These are phyloP conservation scores for Aelia acuminata DNA, from an alignment of 2,888 invertebrate genomes.

Conservation along the genomic window DNA sequence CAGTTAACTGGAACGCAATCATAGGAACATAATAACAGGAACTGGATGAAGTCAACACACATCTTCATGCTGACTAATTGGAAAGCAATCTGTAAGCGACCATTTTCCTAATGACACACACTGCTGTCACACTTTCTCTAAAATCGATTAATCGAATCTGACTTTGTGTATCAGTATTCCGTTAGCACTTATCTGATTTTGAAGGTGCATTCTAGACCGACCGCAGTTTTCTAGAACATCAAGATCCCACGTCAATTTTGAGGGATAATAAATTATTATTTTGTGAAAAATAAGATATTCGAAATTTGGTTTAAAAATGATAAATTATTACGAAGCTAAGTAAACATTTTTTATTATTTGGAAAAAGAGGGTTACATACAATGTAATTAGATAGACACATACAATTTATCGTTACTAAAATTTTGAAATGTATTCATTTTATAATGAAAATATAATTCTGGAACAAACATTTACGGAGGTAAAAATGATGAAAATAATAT, in stretches of 20 bases:
- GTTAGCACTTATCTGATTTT: neutral
- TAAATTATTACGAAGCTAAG: neutral
- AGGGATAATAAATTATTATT: neutral
- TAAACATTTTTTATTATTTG: too few relatives aligned
- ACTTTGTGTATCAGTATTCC: neutral
- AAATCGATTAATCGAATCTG: conserved; percentile 17
- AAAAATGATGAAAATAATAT: too few relatives aligned
- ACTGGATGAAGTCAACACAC: neutral
- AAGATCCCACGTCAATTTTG: neutral
- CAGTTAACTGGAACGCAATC: too few relatives aligned
- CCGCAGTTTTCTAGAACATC: neutral
- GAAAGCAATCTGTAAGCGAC: neutral
- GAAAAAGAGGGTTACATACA: too few relatives aligned
- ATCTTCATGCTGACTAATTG: neutral
- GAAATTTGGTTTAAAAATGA: neutral
- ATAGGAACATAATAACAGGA: too few relatives aligned
- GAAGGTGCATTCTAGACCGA: neutral
- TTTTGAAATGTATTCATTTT: too few relatives aligned
- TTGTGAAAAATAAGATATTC: neutral
- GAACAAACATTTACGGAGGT: too few relatives aligned
- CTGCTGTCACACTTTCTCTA: conserved; percentile 5
- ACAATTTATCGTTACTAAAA: too few relatives aligned
- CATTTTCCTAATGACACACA: neutral
- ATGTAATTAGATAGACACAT: too few relatives aligned
- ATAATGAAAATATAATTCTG: too few relatives aligned